Conservation (phyloP, 2,888 invertebrate genomes). For the Caenorhabditis zanzibari region DNA sequence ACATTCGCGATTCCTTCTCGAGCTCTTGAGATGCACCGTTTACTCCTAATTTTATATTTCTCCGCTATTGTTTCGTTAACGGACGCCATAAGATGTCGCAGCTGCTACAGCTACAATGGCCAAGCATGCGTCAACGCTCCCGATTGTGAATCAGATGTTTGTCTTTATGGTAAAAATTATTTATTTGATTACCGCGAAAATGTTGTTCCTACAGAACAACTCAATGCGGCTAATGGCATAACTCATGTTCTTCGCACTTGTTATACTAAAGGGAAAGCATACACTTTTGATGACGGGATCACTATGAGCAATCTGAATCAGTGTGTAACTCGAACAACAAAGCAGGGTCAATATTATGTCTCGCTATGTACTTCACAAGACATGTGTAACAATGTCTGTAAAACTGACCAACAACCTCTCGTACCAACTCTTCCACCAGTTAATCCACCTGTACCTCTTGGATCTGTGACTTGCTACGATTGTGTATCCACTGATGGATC, state of each 20-base stretch:
- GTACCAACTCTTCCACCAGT: conserved; percentile 40
- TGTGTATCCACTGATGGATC: conserved; percentile 66
- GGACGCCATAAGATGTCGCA: conserved; percentile 58
- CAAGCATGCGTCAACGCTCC: conserved; percentile 69
- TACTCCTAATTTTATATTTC: neutral
- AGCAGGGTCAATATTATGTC: conserved; percentile 59
- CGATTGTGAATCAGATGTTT: conserved; percentile 64
- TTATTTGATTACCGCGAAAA: neutral
- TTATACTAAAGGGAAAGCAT: conserved; percentile 46
- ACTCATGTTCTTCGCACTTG: conserved; percentile 61
- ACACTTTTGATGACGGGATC: conserved; percentile 66
- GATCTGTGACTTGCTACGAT: conserved; percentile 66
- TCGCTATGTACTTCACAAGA: conserved; percentile 62
- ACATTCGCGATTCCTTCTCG: neutral
- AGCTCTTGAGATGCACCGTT: conserved; percentile 12
- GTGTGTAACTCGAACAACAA: conserved; percentile 61
- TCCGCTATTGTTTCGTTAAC: neutral
- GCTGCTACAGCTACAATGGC: conserved; percentile 70
- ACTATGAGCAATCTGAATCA: conserved; percentile 54
- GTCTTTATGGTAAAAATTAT: conserved; percentile 49
- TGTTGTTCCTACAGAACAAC: conserved; percentile 39
- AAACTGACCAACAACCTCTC: conserved; percentile 25
- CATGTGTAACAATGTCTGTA: conserved; percentile 68
- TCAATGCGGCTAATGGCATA: conserved; percentile 50
- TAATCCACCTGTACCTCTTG: conserved; percentile 34